Base-by-base conservation (phyloP, 1,140 invertebrate genomes). In the Saxidomus purpurata region DNA sequence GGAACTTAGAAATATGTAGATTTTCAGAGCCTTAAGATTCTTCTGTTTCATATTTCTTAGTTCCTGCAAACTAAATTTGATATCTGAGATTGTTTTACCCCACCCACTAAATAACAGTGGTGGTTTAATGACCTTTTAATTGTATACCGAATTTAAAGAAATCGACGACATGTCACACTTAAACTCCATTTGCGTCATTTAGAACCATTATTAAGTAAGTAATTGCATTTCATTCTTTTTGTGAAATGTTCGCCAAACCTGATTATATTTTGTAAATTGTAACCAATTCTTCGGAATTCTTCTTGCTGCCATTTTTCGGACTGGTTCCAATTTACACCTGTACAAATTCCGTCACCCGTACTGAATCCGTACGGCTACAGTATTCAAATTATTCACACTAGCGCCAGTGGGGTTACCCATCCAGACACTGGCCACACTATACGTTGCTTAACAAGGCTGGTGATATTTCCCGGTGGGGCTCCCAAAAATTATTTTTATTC, bases 241-340 rank as follows among this genome's bases (percentile, higher is more conserved):
- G 19, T 28, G 19, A 52, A 49, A 34, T 38, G 38, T 34, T 31
- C 15, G 19, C 55, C 34, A 36, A 43, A 85, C 69, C 83, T 74
- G 47, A 19, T 74, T 9, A 38, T 36, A 76, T 76, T 85, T 85
- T 34, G 49, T 17, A 74, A 74, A 85, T 49, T 47, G n/a, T 59
- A 55, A 36, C 83, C 83, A 85, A 85, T 85, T 67, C 25, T 36
- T 76, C 1, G 83, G n/a, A 55, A 85, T 74, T 22, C 49, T 43
- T 76, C 83, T 85, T 22, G 83, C 83, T 71, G 83, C 83, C 69
- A 74, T 74, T 74, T 74, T 84, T 3, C 28, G 34, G 52, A 17
- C 52, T 76, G 63, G 71, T 59, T 76, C 71, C 69, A 67, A 22
- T 31, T 31, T n/a, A n/a, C 9, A 8, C 34, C 34, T 19, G 8